Evolutionary conservation across 2,888 invertebrate species (phyloP).

Genomic region (Ceratothoa steindachneri): DNA sequence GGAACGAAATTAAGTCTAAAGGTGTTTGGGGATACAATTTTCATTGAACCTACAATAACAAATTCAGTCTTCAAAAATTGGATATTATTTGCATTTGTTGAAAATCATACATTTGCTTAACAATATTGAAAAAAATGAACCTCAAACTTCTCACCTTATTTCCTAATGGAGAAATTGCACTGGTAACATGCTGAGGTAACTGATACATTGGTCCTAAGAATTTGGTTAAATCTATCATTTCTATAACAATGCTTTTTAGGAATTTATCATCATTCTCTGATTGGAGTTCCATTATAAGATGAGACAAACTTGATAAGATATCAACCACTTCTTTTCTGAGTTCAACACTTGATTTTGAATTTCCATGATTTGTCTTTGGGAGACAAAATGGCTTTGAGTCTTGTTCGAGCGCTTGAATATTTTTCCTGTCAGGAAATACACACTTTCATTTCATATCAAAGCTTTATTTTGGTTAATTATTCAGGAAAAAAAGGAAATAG

Average conservation of each 20-base stretch:
- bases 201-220: conserved; percentile 28
- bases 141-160: conserved; percentile 29
- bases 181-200: conserved; percentile 31
- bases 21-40: not conserved
- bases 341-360: too few species aligned
- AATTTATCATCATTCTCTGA: conserved; percentile 15
- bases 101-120: not conserved
- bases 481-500: too few species aligned
- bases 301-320: not conserved
- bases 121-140: not conserved
- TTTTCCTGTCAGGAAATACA: too few species aligned
- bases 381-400: too few species aligned
- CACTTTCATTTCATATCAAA: too few species aligned
- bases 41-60: not conserved
- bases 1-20: not conserved
- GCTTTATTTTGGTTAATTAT: too few species aligned
- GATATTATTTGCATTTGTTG: not conserved
- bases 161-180: conserved; percentile 28
- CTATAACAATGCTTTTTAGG: conserved; percentile 6
- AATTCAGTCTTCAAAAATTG: too few species aligned
- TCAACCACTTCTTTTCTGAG: not conserved
- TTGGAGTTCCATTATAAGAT: not conserved
- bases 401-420: too few species aligned
- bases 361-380: too few species aligned
- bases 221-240: conserved; percentile 20